phyloP scores from a whole-genome alignment of 2,797 vertebrate genomes.

The Crenichthys baileyi region DNA sequence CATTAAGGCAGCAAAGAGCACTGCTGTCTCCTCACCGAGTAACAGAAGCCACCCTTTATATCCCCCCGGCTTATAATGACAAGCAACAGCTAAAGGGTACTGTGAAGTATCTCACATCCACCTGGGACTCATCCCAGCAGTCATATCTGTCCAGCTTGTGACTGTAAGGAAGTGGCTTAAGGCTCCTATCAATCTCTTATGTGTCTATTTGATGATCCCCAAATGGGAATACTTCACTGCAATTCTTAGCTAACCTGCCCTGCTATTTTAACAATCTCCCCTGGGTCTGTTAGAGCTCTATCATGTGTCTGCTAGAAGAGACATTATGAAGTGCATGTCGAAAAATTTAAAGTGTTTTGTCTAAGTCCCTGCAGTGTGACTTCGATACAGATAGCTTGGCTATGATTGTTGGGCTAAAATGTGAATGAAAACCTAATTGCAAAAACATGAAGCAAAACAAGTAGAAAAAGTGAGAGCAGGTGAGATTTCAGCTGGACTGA shows the following conservation, averaged over 20 bases:
- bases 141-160: conserved; percentile 61
- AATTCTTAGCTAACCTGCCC: conserved; percentile 65
- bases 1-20: conserved; percentile 49
- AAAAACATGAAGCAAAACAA: conserved; percentile 11
- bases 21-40: conserved; percentile 34
- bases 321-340: conserved; percentile 46
- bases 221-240: conserved; percentile 63
- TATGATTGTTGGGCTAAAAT: neutral
- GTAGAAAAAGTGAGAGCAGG: conserved; percentile 8
- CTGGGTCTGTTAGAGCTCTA: conserved; percentile 57
- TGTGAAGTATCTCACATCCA: conserved; percentile 59
- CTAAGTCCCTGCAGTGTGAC: conserved; percentile 12
- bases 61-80: conserved; percentile 56
- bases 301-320: conserved; percentile 57
- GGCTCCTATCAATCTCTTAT: conserved; percentile 69
- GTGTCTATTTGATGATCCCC: conserved; percentile 71
- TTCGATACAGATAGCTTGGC: conserved; percentile 20
- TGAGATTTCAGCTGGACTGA: conserved; percentile 13
- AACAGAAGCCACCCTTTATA: conserved; percentile 31
- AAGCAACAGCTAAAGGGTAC: conserved; percentile 54
- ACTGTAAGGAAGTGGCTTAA: conserved; percentile 67
- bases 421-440: neutral
- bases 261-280: conserved; percentile 76
- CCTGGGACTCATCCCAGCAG: conserved; percentile 64
- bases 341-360: conserved; percentile 35